Evolutionary conservation across 2,113 vertebrate species (phyloP).

Genomic region (Anoura caudifer): DNA sequence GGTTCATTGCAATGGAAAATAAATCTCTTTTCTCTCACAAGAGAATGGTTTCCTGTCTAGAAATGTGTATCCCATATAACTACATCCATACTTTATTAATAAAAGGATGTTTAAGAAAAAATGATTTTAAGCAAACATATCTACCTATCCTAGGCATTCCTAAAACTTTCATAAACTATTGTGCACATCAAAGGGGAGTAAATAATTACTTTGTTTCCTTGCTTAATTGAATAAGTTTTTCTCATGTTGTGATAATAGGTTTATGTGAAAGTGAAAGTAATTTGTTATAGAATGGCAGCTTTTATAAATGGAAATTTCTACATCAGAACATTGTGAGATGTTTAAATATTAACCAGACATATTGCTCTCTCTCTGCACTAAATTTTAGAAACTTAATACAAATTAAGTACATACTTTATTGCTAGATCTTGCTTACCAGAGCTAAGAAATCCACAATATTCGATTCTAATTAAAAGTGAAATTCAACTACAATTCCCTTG

Average conservation of each 20-base stretch:
- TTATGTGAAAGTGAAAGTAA: constrained; percentile 73
- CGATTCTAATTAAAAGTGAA: constrained; percentile 86
- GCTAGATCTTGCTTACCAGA: constrained; percentile 79
- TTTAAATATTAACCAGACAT: constrained; percentile 79
- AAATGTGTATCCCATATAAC: not conserved
- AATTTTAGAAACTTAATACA: constrained; percentile 81
- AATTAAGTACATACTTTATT: constrained; percentile 80
- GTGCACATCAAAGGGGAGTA: constrained; percentile 29
- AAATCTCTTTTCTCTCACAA: not conserved
- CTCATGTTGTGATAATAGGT: constrained; percentile 58
- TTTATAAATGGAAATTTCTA: constrained; percentile 75
- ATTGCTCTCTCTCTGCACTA: constrained; percentile 66
- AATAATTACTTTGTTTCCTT: constrained; percentile 48
- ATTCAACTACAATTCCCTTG: constrained; percentile 85
- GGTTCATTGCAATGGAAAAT: not conserved
- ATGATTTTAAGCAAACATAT: not conserved
- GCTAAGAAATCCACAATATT: constrained; percentile 80
- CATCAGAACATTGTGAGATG: constrained; percentile 71
- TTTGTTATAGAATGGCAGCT: constrained; percentile 70
- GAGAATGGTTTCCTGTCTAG: not conserved
- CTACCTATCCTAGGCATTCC: constrained; percentile 3
- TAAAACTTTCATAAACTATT: not conserved
- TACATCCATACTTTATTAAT: not conserved
- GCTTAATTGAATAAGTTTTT: constrained; percentile 64
- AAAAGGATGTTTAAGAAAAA: not conserved